phyloP scores from a whole-genome alignment of 2,888 invertebrate species.

The Andrena bucephala region DNA sequence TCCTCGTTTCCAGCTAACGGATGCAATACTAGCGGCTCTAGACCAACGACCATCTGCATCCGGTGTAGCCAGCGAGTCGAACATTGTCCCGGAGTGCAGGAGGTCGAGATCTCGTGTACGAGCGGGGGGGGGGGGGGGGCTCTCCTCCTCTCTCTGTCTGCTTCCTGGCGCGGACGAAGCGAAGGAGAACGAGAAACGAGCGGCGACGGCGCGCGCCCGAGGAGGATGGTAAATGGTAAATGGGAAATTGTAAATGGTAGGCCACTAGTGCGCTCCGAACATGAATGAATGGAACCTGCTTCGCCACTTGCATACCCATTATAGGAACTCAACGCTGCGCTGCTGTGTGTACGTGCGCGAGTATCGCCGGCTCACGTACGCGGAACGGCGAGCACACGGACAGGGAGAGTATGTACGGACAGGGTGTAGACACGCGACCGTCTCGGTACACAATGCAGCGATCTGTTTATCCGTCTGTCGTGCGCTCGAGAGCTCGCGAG shows the following conservation, averaged over 20 bases:
- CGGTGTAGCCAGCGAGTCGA: constrained; percentile 50
- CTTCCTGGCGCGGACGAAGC: not conserved
- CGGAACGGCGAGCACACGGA: not conserved
- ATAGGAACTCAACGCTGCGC: constrained; percentile 73
- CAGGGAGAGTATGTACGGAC: constrained; percentile 24
- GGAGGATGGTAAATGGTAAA: constrained; percentile 79
- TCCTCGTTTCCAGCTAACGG: constrained; percentile 37
- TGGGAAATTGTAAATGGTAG: constrained; percentile 83
- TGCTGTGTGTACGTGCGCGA: constrained; percentile 33
- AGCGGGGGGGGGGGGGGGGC: constrained; percentile 28
- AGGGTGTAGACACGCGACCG: constrained; percentile 59
- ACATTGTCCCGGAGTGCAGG: constrained; percentile 45
- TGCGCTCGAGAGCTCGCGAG: constrained; percentile 33
- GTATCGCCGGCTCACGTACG: constrained; percentile 58
- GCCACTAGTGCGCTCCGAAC: constrained; percentile 78
- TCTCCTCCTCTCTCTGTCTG: constrained; percentile 21
- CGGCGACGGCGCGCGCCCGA: constrained; percentile 69
- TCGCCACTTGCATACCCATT: constrained; percentile 83
- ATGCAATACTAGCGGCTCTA: constrained; percentile 32
- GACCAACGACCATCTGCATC: constrained; percentile 52
- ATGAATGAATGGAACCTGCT: constrained; percentile 85
- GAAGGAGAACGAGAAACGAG: constrained; percentile 65
- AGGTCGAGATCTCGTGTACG: constrained; percentile 59
- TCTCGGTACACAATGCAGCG: constrained; percentile 54
- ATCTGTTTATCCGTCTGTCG: constrained; percentile 68